Base-by-base conservation (phyloP, 1,140 invertebrate species). In the Eumeta japonica region DNA sequence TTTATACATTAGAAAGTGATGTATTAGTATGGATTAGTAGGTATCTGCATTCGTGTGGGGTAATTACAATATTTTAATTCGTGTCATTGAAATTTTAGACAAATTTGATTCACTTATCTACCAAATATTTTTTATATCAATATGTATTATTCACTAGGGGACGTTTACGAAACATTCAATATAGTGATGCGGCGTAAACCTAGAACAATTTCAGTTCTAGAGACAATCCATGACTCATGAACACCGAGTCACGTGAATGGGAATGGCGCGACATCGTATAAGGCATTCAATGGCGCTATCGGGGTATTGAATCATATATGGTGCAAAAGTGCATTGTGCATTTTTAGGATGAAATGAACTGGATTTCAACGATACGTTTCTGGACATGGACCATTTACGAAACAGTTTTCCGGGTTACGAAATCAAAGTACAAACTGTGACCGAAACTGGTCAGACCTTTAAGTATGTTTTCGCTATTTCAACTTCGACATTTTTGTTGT, bases 181-280 rank as follows among this genome's bases (percentile, higher is more conserved):
- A 87, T 99, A 16, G 82, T 99, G 31, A 91, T 99, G 83, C 81
- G 97, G 32, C 80, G 97, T 16, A 98, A 98, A 72, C 96, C 97
- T 0, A 99, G 67, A 99, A 99, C 62, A 99, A 99, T 73, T 99
- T 99, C 64, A 0, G 97, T 99, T 5, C 67, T 99, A 43, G 94
- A 98, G 73, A 99, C 97, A 0, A 99, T 99, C 45, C 77, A 97
- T 3, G 93, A 98, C 79, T 99, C 31, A 98, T 99, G 94, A 99
- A 99, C 61, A 98, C 95, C 0, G 90, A 97, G 62, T 99, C 99
- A 1, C 97, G 97, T 0, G 89, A 97, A 53, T 99, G 97, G 97
- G 89, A 97, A 53, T 99, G 97, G 3, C 92, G 97, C 59, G 97
- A 1, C 92, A 96, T 63, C 99, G 99, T 72, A 84, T 85, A 3